A percentile compares a stretch with the other conserved stretches of the same genome.
Conservation (phyloP, 2,797 vertebrate species). For the Hypotaenidia philippensis region DNA sequence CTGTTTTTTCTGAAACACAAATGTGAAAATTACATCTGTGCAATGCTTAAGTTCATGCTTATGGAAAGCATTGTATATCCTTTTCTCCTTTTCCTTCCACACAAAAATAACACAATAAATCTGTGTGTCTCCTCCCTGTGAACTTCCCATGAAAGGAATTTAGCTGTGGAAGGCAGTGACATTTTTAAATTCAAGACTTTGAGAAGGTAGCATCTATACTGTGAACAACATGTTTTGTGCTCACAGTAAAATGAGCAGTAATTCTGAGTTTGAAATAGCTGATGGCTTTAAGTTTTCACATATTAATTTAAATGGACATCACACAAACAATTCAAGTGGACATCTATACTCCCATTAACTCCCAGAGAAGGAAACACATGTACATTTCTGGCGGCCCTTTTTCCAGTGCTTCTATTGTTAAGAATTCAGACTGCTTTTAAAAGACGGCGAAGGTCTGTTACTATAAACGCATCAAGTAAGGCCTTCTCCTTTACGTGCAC, state of each 20-base stretch:
- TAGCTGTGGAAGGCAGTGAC: background rate
- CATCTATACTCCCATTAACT: background rate
- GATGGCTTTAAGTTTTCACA: background rate
- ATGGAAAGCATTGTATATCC: background rate
- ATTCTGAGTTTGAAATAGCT: background rate
- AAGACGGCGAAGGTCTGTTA: background rate
- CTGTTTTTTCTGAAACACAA: slow-evolving; percentile 72
- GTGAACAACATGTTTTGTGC: background rate
- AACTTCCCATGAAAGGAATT: background rate
- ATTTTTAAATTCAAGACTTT: background rate
- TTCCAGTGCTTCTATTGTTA: background rate
- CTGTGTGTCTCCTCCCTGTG: background rate
- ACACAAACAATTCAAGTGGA: background rate
- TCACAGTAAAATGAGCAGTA: background rate
- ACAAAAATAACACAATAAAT: background rate
- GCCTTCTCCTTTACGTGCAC: background rate
- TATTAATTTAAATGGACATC: background rate
- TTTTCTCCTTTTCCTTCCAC: background rate
- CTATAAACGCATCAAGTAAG: background rate
- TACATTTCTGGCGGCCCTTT: background rate
- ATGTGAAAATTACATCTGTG: background rate
- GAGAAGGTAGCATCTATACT: background rate
- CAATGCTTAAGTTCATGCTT: background rate
- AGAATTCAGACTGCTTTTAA: background rate
- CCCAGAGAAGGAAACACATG: background rate